A percentile compares a stretch with the other conserved stretches of the same genome.
Conservation (phyloP, 2,113 vertebrate species). For the Mormyrus iriodes region DNA sequence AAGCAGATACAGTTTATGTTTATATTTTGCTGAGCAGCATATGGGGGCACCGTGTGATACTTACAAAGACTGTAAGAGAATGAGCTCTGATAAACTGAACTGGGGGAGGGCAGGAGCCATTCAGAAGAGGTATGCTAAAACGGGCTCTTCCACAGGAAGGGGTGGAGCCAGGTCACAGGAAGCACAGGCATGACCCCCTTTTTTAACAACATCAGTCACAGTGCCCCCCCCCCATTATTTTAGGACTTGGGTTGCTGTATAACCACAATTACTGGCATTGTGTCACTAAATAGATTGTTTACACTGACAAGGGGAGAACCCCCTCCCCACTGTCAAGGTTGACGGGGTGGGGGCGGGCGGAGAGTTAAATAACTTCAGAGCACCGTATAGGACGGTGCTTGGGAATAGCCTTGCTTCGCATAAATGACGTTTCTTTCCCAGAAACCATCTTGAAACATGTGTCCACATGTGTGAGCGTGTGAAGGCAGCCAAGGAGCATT, state of each 20-base stretch:
- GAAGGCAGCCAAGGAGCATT: neutral
- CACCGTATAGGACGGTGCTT: neutral
- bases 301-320: neutral
- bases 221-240: neutral
- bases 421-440: neutral
- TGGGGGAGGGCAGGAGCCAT: neutral
- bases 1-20: too few species aligned
- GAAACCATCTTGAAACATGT: neutral
- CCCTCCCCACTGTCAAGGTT: neutral
- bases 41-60: too few species aligned
- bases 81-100: too few species aligned
- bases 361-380: neutral
- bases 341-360: neutral
- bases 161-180: neutral
- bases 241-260: neutral
- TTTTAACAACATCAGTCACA: neutral
- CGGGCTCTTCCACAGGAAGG: neutral
- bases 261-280: neutral
- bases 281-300: constrained; percentile 4
- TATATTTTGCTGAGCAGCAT: too few species aligned
- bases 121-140: neutral
- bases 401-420: neutral
- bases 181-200: neutral
- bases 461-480: neutral
- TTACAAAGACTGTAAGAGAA: too few species aligned